phyloP scores from a whole-genome alignment of 1,140 invertebrate genomes.

The Drosophila aff. region DNA sequence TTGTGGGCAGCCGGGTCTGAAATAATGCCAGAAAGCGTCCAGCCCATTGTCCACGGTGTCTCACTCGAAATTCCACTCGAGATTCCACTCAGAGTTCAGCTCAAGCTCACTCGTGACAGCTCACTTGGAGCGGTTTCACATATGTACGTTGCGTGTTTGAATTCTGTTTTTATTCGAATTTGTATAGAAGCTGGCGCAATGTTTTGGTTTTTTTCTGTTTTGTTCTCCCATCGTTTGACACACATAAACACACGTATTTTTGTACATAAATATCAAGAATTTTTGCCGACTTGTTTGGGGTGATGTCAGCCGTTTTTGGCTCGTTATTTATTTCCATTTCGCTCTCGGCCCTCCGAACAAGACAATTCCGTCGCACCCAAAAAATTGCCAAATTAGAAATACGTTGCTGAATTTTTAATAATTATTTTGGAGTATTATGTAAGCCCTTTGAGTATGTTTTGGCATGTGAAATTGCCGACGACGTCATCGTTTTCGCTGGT shows the following conservation, averaged over 20 bases:
- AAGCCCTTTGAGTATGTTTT: constrained; percentile 16
- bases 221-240: constrained; percentile 36
- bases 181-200: constrained; percentile 50
- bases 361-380: constrained; percentile 3
- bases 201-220: constrained; percentile 18
- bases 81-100: constrained; percentile 15
- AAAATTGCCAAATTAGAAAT: not conserved
- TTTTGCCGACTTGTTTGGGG: constrained; percentile 62
- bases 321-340: constrained; percentile 49
- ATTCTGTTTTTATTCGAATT: constrained; percentile 56
- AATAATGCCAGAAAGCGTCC: constrained; percentile 11
- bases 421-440: constrained; percentile 42
- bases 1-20: constrained; percentile 16
- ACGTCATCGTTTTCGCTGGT: constrained; percentile 10
- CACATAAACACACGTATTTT: constrained; percentile 38
- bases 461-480: constrained; percentile 6
- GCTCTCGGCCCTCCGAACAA: constrained; percentile 6
- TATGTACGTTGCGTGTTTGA: constrained; percentile 31
- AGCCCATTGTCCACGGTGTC: constrained; percentile 2
- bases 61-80: constrained; percentile 16
- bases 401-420: constrained; percentile 7
- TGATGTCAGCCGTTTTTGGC: constrained; percentile 65
- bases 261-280: constrained; percentile 36
- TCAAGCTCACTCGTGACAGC: constrained; percentile 4
- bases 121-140: constrained; percentile 21